phyloP scores from a whole-genome alignment of 2,888 invertebrate species.

The Plebejus argus region DNA sequence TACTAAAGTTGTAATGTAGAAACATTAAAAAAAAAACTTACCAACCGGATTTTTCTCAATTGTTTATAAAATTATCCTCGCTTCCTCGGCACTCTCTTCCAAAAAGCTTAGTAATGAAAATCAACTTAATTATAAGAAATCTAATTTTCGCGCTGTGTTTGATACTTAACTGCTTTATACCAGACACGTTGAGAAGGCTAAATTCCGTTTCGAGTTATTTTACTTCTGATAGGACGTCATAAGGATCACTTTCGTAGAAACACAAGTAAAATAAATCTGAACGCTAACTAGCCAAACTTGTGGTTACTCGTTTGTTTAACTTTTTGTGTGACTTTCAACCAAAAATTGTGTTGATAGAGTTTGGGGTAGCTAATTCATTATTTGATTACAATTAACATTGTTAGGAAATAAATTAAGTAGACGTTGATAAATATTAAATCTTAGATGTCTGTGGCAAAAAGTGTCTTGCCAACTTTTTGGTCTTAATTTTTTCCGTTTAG shows the following conservation, averaged over 20 bases:
- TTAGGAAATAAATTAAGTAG: too few species aligned
- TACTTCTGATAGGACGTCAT: neutral
- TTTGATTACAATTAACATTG: too few species aligned
- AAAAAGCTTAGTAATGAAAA: conserved; percentile 18
- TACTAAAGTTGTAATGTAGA: too few species aligned
- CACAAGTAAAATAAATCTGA: neutral
- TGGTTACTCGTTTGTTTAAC: neutral
- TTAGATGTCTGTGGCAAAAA: too few species aligned
- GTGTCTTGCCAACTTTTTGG: too few species aligned
- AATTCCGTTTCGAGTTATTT: neutral
- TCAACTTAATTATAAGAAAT: conserved; percentile 17
- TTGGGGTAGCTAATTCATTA: neutral
- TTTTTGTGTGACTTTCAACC: neutral
- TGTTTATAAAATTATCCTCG: conserved; percentile 14
- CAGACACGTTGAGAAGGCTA: conserved; percentile 8
- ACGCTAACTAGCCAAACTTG: neutral
- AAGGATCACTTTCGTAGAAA: neutral
- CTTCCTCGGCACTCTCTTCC: conserved; percentile 10
- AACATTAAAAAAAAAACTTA: too few species aligned
- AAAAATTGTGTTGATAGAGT: neutral
- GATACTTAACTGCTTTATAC: conserved; percentile 1
- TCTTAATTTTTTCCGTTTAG: too few species aligned
- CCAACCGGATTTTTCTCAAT: neutral
- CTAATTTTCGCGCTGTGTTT: conserved; percentile 4
- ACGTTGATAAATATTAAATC: too few species aligned